phyloP scores from a whole-genome alignment of 2,888 invertebrate species.

The Cerastis rubricosa region DNA sequence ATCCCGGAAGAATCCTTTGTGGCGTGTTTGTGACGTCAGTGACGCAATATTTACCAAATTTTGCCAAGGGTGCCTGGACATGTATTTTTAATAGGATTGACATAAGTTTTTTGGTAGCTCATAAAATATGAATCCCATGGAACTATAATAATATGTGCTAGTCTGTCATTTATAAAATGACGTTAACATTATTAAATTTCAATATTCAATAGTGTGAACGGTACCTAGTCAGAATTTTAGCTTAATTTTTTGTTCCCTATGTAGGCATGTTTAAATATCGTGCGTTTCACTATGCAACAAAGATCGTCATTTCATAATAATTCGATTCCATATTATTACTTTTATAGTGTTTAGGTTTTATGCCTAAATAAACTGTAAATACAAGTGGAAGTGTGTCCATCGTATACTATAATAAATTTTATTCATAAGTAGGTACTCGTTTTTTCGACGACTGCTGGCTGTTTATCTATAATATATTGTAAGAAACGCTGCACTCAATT shows the following conservation, averaged over 20 bases:
- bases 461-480: too few species aligned
- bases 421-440: background rate
- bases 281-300: background rate
- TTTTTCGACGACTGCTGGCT: background rate
- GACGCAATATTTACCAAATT: conserved; percentile 5
- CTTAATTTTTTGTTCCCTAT: too few species aligned
- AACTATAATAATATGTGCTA: background rate
- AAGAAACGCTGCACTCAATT: background rate
- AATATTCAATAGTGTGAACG: background rate
- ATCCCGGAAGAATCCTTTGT: conserved; percentile 2
- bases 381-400: background rate
- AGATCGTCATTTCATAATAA: background rate
- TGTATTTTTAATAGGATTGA: background rate
- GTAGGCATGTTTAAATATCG: background rate
- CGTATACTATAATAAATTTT: background rate
- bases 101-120: background rate
- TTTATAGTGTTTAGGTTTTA: background rate
- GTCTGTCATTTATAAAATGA: background rate
- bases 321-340: background rate
- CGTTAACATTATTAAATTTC: background rate
- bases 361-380: background rate
- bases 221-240: background rate
- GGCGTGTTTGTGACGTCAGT: background rate
- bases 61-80: background rate
- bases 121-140: background rate